Percentiles rank a stretch among this genome's conserved stretches.
These are phyloP conservation scores for Prunella fulvescens DNA, from an alignment of 2,113 vertebrate species.

Conservation along the genomic window DNA sequence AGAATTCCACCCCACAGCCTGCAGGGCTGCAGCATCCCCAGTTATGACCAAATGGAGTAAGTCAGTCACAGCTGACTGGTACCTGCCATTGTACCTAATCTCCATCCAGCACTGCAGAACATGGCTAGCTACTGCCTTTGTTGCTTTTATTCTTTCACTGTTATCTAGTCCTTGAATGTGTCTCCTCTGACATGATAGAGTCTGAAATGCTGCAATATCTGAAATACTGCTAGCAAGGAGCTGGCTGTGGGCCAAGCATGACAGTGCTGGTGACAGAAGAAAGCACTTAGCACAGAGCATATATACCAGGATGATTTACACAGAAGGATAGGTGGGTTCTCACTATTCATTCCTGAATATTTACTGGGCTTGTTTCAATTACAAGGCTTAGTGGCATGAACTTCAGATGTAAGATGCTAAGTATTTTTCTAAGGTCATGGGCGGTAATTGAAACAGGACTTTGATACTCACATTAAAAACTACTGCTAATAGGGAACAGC, in stretches of 20 bases:
- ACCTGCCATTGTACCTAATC: neutral
- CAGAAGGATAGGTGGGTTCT: neutral
- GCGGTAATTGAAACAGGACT: neutral
- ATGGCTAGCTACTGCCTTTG: neutral
- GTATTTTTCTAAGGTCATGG: neutral
- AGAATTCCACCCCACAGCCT: neutral
- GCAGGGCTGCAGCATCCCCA: neutral
- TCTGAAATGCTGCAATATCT: neutral
- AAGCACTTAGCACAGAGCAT: neutral
- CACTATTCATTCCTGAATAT: neutral
- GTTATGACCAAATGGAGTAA: neutral
- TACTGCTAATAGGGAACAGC: neutral
- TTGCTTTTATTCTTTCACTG: neutral
- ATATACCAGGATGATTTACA: neutral
- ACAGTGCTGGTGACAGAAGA: neutral
- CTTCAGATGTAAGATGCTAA: neutral
- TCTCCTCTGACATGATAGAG: neutral
- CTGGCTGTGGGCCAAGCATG: neutral
- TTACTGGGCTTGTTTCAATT: neutral
- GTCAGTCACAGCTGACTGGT: neutral
- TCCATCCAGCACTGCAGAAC: neutral
- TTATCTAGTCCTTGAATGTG: neutral
- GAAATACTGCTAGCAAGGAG: neutral
- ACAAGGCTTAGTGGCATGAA: neutral
- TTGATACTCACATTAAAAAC: constrained; percentile 31